A percentile compares a stretch with the other conserved stretches of the same genome.
Evolutionary conservation across 2,888 invertebrate genomes (phyloP).

Genomic region (Aphidius colemani): DNA sequence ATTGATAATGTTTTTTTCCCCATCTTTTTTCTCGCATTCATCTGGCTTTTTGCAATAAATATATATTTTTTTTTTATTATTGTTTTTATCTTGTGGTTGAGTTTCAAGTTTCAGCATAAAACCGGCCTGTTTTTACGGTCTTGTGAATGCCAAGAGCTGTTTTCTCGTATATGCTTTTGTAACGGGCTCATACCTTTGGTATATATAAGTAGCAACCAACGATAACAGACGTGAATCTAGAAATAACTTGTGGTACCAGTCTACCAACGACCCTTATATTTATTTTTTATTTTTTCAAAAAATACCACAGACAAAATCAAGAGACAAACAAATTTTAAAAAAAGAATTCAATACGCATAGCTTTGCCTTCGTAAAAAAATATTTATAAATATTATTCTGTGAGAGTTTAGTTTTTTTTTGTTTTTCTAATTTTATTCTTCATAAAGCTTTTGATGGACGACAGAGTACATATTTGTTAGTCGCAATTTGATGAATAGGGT

Average conservation of each 20-base stretch:
- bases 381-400: too few relatives aligned
- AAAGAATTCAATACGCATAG: too few relatives aligned
- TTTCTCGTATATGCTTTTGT: constrained; percentile 44
- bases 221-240: constrained; percentile 14
- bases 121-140: constrained; percentile 39
- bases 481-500: constrained; percentile 14
- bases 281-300: not conserved
- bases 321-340: too few relatives aligned
- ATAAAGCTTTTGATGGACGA: constrained; percentile 10
- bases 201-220: constrained; percentile 14
- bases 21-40: constrained; percentile 18
- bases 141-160: constrained; percentile 37
- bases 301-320: too few relatives aligned
- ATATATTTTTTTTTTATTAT: constrained; percentile 14
- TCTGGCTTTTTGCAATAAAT: constrained; percentile 22
- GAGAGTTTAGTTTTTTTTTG: not conserved
- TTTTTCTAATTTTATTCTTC: constrained; percentile 7
- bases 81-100: constrained; percentile 16
- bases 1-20: constrained; percentile 1
- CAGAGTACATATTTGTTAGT: constrained; percentile 8
- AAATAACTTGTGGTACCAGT: constrained; percentile 25
- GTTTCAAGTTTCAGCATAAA: constrained; percentile 49
- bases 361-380: too few relatives aligned
- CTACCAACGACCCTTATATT: constrained; percentile 15
- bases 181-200: constrained; percentile 39